Evolutionary conservation across 1,140 invertebrate genomes (phyloP), one percentile per base, ranked within the genome.

Genomic region (Brachionus paranguensis): DNA sequence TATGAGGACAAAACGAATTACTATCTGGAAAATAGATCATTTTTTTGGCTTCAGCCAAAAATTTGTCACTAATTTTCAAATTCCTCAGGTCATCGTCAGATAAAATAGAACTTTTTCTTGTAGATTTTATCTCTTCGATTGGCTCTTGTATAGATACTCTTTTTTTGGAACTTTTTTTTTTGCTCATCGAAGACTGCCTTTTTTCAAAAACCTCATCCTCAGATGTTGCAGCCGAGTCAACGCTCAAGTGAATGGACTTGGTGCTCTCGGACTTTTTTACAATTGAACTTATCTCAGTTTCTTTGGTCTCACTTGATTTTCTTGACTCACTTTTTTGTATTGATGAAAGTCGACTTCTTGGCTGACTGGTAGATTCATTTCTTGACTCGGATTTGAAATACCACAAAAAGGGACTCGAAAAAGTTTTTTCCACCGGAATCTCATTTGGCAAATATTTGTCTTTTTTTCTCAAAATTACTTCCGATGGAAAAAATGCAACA

Each of bases 1-100:
- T 43, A 17, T n/a, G 65, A 10, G 78, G 78, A 81, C 27, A 81
- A 68, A 81, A 81, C 4, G 78, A 81, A 43, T 68, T 60, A 27
- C 17, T 43, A 27, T 81, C 17, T 3, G 78, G 78, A 33, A 20
- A 20, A 24, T n/a, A 81, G 33, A 81, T 29, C 78, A 81, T 81
- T 29, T 81, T 81, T 47, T 41, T 81, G 0, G 78, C 78, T 14
- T 81, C 78, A 37, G 33, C 24, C 3, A 81, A 64, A 81, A 81
- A 81, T 20, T 81, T 81, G 7, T 81, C 53, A 47, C 78, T 81
- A 3, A 81, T 20, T 3, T 68, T 24, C 20, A 81, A 12, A 43
- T 29, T 68, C 20, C 27, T 60, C 12, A 81, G 14, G 27, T 81
- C 53, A 24, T 43, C 78, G 6, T 20, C 33, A 81, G 50, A 64